Evolutionary conservation across 2,113 vertebrate genomes (phyloP).

Genomic region (Apodemus sylvaticus): DNA sequence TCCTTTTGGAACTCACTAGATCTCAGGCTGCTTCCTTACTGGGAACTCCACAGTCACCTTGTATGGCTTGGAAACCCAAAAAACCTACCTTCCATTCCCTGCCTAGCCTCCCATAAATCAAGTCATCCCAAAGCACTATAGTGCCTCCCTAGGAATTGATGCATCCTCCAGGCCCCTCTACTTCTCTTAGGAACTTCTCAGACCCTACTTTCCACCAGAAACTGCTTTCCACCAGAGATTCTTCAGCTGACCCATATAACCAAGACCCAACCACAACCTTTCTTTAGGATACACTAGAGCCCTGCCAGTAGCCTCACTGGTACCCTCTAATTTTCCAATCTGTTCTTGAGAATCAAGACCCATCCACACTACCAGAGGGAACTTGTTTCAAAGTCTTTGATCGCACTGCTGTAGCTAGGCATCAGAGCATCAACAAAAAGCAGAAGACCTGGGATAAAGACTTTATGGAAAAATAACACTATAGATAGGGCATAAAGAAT

Average conservation of each 20-base stretch:
- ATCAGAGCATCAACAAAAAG: background rate
- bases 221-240: background rate
- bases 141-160: background rate
- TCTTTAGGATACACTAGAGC: background rate
- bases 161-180: background rate
- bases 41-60: background rate
- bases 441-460: background rate
- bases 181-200: background rate
- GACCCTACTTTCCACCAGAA: background rate
- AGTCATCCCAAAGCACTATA: background rate
- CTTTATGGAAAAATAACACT: background rate
- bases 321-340: background rate
- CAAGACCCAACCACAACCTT: background rate
- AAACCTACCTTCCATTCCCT: background rate
- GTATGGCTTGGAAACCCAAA: background rate
- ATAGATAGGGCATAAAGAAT: too few relatives aligned
- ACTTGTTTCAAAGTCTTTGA: background rate
- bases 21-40: background rate
- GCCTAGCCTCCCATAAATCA: background rate
- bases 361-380: background rate
- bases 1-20: background rate
- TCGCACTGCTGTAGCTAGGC: background rate
- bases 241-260: background rate
- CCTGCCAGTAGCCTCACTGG: background rate
- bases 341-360: background rate